Percentiles rank a stretch among this genome's conserved stretches.
Evolutionary conservation across 2,888 invertebrate genomes (phyloP).

Genomic region (Lysandra coridon): DNA sequence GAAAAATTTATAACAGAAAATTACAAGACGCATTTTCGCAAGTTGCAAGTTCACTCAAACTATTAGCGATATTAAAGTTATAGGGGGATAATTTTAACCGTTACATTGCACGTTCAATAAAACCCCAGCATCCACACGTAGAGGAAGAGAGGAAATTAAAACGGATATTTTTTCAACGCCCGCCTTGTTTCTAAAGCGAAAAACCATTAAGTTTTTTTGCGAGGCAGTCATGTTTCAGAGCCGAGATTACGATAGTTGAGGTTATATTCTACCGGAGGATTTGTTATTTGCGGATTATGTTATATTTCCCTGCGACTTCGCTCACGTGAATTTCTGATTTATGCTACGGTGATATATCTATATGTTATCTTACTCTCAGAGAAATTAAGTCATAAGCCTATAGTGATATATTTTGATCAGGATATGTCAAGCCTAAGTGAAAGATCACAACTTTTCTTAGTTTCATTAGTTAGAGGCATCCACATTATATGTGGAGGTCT

Average conservation of each 20-base stretch:
- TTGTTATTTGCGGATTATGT: slow-evolving; percentile 8
- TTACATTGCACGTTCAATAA: slow-evolving; percentile 37
- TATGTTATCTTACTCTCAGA: background rate
- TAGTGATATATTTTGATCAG: no score
- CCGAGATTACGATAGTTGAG: slow-evolving; percentile 32
- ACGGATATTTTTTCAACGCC: slow-evolving; percentile 47
- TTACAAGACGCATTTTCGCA: background rate
- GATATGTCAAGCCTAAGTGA: no score
- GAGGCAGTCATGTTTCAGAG: slow-evolving; percentile 29
- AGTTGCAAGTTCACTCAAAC: slow-evolving; percentile 20
- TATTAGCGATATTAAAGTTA: slow-evolving; percentile 30
- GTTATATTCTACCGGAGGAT: slow-evolving; percentile 13
- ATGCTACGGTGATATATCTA: background rate
- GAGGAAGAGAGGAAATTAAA: slow-evolving; percentile 49
- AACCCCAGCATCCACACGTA: slow-evolving; percentile 39
- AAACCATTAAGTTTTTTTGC: slow-evolving; percentile 33
- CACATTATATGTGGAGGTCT: no score
- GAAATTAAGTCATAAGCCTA: background rate
- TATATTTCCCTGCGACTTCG: background rate
- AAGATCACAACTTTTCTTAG: no score
- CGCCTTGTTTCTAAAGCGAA: slow-evolving; percentile 44
- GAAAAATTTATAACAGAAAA: background rate
- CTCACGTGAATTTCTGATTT: background rate
- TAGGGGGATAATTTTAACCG: slow-evolving; percentile 30
- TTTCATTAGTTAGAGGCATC: no score